Evolutionary conservation across 2,797 vertebrate species (phyloP), one percentile per base, ranked within the genome.

Genomic region (Odontamblyopus rebecca): DNA sequence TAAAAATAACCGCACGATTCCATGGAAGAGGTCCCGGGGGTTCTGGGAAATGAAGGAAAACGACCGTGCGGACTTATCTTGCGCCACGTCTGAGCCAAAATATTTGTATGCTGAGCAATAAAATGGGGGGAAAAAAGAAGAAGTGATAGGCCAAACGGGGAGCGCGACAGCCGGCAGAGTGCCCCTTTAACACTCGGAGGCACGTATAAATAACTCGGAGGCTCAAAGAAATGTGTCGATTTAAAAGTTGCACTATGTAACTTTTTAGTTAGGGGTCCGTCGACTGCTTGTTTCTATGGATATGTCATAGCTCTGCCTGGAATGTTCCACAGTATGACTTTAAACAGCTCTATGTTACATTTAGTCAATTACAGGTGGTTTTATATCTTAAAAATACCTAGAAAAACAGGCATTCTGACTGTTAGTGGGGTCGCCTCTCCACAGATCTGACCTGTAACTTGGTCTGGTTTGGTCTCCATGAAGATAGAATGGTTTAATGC

Each of bases 1-100:
- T 94, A 94, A 91, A 95, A 92, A 95, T 95, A 95, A 88, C 83
- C 83, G 78, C 67, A 48, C 1, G 3, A 76, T 84, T 86, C 70
- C 76, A 82, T 86, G 83, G 88, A 93, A 90, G 79, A 32, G n/a
- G 79, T 77, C 85, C 85, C 51, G 7, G 81, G 82, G 81, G 81
- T 91, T 93, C 89, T 83, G 88, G 88, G 92, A 93, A 93, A 85
- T 53, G 53, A 66, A 81, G 76, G 82, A 81, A 82, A 89, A 83
- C 74, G 77, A 73, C 73, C 76, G 53, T 29, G 78, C 82, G 75
- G 69, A 29, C 88, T 81, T 88, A 84, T 88, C 87, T 81, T 77
- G 74, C 83, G 86, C 26, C 59, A 2, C 0, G 75, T 74, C 75
- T 38, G 11, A 85, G 86, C 82, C 85, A 86, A 87, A 38, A 83